A percentile compares a stretch with the other conserved stretches of the same genome.
phyloP scores from a whole-genome alignment of 2,888 invertebrate genomes.

The Tethea ocularis region DNA sequence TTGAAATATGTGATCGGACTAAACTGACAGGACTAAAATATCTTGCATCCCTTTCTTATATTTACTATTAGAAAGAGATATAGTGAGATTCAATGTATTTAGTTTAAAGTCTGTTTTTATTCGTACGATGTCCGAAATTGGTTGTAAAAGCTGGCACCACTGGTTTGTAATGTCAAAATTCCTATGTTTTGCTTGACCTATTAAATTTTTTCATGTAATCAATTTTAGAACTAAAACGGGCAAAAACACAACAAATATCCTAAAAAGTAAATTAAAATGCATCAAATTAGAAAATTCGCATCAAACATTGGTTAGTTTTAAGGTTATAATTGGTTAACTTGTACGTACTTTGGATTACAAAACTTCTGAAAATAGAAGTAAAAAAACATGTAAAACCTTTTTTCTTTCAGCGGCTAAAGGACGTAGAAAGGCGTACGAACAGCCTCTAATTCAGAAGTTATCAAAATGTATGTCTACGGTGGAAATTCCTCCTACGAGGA shows the following conservation, averaged over 20 bases:
- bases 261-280: constrained; percentile 15
- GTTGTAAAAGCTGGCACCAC: neutral
- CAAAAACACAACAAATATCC: neutral
- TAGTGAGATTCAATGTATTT: too few relatives aligned
- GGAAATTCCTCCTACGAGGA: constrained; percentile 53
- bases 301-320: constrained; percentile 30
- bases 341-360: neutral
- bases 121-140: neutral
- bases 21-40: too few relatives aligned
- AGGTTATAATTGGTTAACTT: constrained; percentile 14
- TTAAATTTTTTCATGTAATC: constrained; percentile 1
- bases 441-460: constrained; percentile 24
- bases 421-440: constrained; percentile 31
- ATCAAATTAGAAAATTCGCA: constrained; percentile 23
- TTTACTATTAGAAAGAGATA: too few relatives aligned
- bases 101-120: too few relatives aligned
- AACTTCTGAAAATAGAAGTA: constrained; percentile 8
- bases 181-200: constrained; percentile 6
- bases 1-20: too few relatives aligned
- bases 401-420: constrained; percentile 36
- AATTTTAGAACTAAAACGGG: constrained; percentile 11
- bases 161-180: constrained; percentile 5
- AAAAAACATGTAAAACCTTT: constrained; percentile 11
- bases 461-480: constrained; percentile 49
- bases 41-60: too few relatives aligned